A percentile compares a stretch with the other conserved stretches of the same genome.
phyloP scores from a whole-genome alignment of 1,140 invertebrate genomes.

The Tetragonula clypearis region DNA sequence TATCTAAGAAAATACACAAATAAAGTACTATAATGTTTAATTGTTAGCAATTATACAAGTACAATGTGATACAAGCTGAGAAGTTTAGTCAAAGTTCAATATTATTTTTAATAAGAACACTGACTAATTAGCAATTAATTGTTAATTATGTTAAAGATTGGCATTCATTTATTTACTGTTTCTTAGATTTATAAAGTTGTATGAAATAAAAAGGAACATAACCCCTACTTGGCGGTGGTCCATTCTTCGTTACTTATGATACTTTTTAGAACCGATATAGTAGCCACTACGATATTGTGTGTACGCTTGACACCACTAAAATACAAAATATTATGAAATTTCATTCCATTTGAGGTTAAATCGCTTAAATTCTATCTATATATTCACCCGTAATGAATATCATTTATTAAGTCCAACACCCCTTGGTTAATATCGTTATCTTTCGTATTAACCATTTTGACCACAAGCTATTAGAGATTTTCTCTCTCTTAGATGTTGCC shows the following conservation, averaged over 20 bases:
- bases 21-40: neutral
- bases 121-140: neutral
- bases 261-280: conserved; percentile 83
- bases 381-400: conserved; percentile 76
- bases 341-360: conserved; percentile 36
- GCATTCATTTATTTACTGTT: neutral
- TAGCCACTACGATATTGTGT: conserved; percentile 84
- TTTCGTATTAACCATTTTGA: conserved; percentile 62
- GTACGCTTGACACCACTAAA: conserved; percentile 83
- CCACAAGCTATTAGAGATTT: neutral
- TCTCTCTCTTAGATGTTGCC: neutral
- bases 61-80: neutral
- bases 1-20: neutral
- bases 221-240: conserved; percentile 84
- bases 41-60: neutral
- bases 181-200: neutral
- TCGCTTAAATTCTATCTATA: neutral
- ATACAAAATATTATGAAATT: conserved; percentile 54
- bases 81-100: neutral
- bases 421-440: conserved; percentile 64
- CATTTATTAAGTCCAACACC: conserved; percentile 71
- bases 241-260: conserved; percentile 84
- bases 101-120: neutral
- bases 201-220: neutral
- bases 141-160: neutral